These are phyloP conservation scores for Epistrophe grossulariae DNA, from an alignment of 2,888 invertebrate species.

Conservation along the genomic window DNA sequence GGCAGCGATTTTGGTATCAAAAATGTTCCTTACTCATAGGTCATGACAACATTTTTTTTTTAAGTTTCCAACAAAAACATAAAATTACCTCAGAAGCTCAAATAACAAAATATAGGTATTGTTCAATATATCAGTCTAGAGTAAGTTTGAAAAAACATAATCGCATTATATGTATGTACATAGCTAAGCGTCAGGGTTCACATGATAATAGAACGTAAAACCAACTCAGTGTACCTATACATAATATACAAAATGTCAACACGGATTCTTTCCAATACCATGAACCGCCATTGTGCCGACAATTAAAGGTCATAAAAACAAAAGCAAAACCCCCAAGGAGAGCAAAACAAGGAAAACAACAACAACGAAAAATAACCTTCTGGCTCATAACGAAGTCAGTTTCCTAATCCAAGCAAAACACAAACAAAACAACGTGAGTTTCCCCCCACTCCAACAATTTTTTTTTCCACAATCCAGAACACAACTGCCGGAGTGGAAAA, in stretches of 20 bases:
- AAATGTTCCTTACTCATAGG: constrained; percentile 13
- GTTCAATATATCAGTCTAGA: background rate
- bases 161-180: constrained; percentile 60
- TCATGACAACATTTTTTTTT: background rate
- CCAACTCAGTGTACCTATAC: constrained; percentile 24
- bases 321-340: constrained; percentile 39
- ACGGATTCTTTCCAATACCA: constrained; percentile 48
- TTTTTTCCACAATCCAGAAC: constrained; percentile 21
- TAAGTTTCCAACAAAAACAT: background rate
- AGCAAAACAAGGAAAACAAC: background rate
- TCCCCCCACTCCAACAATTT: constrained; percentile 17
- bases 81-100: constrained; percentile 25
- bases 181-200: constrained; percentile 42
- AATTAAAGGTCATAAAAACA: constrained; percentile 62
- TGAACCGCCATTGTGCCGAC: constrained; percentile 29
- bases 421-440: background rate
- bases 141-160: constrained; percentile 31
- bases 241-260: constrained; percentile 49
- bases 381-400: constrained; percentile 38
- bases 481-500: constrained; percentile 45
- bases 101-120: background rate
- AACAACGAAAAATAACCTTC: constrained; percentile 48
- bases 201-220: constrained; percentile 44
- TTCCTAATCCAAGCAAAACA: constrained; percentile 31
- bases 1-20: background rate